Evolutionary conservation across 2,113 vertebrate genomes (phyloP), one percentile per base, ranked within the genome.

Genomic region (Colaptes auratus): DNA sequence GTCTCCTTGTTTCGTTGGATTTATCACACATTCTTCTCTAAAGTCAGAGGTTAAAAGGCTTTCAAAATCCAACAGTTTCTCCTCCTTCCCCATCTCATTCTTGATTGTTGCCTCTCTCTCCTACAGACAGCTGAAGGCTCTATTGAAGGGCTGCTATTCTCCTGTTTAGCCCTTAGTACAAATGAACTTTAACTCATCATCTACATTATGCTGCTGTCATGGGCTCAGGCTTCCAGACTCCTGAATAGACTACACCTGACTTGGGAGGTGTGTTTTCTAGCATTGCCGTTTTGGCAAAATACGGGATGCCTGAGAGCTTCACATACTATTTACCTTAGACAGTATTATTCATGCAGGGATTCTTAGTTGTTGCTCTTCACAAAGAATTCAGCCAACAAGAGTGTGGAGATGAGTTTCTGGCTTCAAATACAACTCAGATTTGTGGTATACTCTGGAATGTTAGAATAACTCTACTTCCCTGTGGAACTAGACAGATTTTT

Each of bases 171-270:
- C 77, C 81, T 95, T 82, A 82, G 90, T 65, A 95, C 73, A 96
- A 94, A 95, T 67, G 70, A 97, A 86, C 72, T 48, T 79, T 89
- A 92, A 52, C 70, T 67, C 76, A 87, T 52, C 79, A 94, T 87
- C 86, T 86, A 72, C 92, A 88, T 93, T 69, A n/a, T 46, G 65
- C 90, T 96, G 82, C 44, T 94, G 75, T 92, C 86, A 93, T 1
- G 4, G 80, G 63, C 50, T 94, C 10, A 9, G 69, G 53, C 23
- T 77, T 76, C 63, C 80, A 74, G 21, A 50, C 52, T 71, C 39
- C 30, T 80, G 65, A 71, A 77, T 9, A 17, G 90, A 87, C 56
- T 39, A n/a, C 81, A 75, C 19, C 13, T 66, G 46, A 88, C 42
- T 92, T 44, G 48, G 74, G 75, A 88, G 60, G 31, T 70, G 11